phyloP scores from a whole-genome alignment of 1,140 invertebrate species.

The Bombus impatiens region DNA sequence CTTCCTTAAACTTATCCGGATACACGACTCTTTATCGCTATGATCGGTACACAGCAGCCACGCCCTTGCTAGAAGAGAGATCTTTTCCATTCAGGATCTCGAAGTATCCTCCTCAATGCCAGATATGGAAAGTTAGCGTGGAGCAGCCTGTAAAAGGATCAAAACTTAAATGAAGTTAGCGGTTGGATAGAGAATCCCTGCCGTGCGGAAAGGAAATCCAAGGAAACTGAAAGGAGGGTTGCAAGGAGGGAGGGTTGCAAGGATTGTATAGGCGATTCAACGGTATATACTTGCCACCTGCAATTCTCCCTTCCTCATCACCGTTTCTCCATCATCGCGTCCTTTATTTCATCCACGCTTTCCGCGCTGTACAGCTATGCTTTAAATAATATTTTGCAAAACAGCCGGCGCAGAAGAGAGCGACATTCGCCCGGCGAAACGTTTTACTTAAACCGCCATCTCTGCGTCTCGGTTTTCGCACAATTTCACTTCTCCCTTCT shows the following conservation, averaged over 20 bases:
- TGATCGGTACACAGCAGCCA: conserved; percentile 7
- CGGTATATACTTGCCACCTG: conserved; percentile 44
- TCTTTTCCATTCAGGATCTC: conserved; percentile 48
- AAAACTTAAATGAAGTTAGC: conserved; percentile 75
- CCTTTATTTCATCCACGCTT: conserved; percentile 34
- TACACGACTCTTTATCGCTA: not conserved
- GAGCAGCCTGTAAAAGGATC: conserved; percentile 69
- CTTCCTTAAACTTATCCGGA: too few species aligned
- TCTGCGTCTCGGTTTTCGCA: conserved; percentile 19
- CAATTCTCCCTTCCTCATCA: not conserved
- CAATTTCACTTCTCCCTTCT: conserved; percentile 52
- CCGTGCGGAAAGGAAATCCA: conserved; percentile 9
- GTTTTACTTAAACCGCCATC: conserved; percentile 43
- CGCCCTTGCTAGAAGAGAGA: conserved; percentile 25
- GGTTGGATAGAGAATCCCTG: conserved; percentile 60
- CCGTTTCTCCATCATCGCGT: not conserved
- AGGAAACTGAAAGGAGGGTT: not conserved
- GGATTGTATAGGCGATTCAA: not conserved
- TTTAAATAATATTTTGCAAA: conserved; percentile 69
- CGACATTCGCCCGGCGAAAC: not conserved
- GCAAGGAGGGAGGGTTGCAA: not conserved
- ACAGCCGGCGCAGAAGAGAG: conserved; percentile 30
- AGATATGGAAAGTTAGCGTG: conserved; percentile 72
- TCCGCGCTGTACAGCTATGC: not conserved
- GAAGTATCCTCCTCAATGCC: conserved; percentile 64